A percentile compares a stretch with the other conserved stretches of the same genome.
Evolutionary conservation across 2,797 vertebrate genomes (phyloP).

Genomic region (Nothura maculosa): DNA sequence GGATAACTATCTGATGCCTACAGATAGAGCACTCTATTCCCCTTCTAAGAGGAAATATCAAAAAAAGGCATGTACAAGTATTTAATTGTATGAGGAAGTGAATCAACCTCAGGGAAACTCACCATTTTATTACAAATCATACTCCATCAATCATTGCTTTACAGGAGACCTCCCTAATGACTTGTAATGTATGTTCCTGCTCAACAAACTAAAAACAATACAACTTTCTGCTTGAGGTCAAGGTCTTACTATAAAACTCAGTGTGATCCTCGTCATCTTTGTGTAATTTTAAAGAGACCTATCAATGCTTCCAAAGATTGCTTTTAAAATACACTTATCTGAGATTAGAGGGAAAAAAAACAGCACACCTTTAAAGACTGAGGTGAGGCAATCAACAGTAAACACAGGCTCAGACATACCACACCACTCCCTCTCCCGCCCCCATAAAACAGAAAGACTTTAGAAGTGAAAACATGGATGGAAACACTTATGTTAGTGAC

Average conservation of each 20-base stretch:
- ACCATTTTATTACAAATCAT: background rate
- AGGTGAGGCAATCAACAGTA: conserved; percentile 9
- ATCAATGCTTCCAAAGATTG: conserved; percentile 25
- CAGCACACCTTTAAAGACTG: background rate
- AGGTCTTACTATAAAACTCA: background rate
- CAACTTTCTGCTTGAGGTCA: background rate
- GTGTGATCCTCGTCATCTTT: background rate
- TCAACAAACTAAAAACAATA: background rate
- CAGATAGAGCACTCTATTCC: background rate
- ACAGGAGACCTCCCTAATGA: background rate
- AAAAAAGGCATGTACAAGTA: background rate
- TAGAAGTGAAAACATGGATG: conserved; percentile 14
- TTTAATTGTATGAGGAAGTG: background rate
- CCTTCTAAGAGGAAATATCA: background rate
- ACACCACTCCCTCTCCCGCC: background rate
- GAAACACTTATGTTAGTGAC: conserved; percentile 58
- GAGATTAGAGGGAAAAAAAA: background rate
- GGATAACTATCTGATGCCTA: background rate
- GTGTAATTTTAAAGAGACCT: background rate
- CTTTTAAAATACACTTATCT: conserved; percentile 22
- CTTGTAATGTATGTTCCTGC: background rate
- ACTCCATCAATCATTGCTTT: background rate
- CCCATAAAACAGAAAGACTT: background rate
- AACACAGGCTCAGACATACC: conserved; percentile 19
- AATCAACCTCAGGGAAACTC: conserved; percentile 6